Conservation (phyloP, 2,113 vertebrate species). For the Labeo catla region DNA sequence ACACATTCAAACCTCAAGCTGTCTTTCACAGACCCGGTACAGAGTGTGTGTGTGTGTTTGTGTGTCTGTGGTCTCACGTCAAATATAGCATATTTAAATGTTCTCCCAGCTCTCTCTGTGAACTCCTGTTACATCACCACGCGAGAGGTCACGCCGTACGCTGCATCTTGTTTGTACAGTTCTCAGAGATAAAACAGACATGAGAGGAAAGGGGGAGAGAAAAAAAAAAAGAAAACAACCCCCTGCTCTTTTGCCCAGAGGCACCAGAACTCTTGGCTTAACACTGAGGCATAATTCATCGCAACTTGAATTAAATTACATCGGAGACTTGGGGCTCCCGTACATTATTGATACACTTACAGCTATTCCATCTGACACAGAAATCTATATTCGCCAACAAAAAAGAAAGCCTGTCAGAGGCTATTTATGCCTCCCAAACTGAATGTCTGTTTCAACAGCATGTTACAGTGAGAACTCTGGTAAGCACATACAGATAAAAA, state of each 20-base stretch:
- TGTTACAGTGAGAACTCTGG: conserved; percentile 45
- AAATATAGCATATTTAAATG: conserved; percentile 22
- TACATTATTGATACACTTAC: conserved; percentile 69
- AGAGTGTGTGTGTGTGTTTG: background rate
- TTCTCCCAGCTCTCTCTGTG: conserved; percentile 30
- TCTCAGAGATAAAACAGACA: conserved; percentile 48
- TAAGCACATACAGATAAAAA: conserved; percentile 27
- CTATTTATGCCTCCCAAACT: conserved; percentile 61
- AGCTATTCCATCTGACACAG: conserved; percentile 56
- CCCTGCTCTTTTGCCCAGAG: conserved; percentile 50
- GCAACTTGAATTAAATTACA: conserved; percentile 62
- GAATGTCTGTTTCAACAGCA: conserved; percentile 61
- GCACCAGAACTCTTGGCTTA: conserved; percentile 67
- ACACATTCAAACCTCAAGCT: conserved; percentile 17
- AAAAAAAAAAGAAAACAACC: conserved; percentile 38
- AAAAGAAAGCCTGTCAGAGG: conserved; percentile 52
- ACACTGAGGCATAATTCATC: conserved; percentile 55
- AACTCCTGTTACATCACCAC: conserved; percentile 42
- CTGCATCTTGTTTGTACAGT: conserved; percentile 30
- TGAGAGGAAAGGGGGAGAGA: conserved; percentile 1
- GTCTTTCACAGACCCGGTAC: conserved; percentile 5
- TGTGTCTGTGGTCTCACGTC: conserved; percentile 12
- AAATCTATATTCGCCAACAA: conserved; percentile 62
- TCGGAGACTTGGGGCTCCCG: conserved; percentile 56
- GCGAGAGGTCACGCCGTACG: conserved; percentile 35